A percentile compares a stretch with the other conserved stretches of the same genome.
phyloP scores from a whole-genome alignment of 2,113 vertebrate genomes.

The Trogon melanurus region DNA sequence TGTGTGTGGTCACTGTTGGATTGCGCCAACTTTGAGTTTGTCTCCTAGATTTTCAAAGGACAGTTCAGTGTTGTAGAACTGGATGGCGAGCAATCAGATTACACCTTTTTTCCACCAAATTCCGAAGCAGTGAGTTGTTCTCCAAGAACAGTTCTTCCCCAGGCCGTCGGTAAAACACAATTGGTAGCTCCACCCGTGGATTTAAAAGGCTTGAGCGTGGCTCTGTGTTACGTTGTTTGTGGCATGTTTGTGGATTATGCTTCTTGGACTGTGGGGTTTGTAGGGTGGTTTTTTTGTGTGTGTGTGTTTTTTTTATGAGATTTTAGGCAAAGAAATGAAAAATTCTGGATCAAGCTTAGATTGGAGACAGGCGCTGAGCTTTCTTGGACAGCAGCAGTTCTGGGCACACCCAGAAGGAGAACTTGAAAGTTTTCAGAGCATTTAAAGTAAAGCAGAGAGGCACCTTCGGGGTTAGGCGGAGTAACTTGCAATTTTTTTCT shows the following conservation, averaged over 20 bases:
- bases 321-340: background rate
- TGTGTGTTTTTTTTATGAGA: background rate
- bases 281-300: no score
- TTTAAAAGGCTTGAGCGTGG: background rate
- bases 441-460: background rate
- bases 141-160: background rate
- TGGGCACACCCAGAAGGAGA: constrained; percentile 7
- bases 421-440: background rate
- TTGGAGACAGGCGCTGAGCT: background rate
- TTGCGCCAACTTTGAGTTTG: background rate
- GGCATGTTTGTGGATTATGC: no score
- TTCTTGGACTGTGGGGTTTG: background rate
- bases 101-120: background rate
- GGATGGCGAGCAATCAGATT: background rate
- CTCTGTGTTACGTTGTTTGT: background rate
- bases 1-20: background rate
- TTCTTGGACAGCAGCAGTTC: background rate
- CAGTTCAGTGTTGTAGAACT: background rate
- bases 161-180: no score
- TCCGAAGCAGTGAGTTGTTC: background rate
- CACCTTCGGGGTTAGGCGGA: constrained; percentile 36
- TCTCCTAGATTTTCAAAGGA: background rate
- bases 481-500: background rate
- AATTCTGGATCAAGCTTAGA: background rate
- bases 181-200: background rate